These are phyloP conservation scores for Rhinichthys klamathensis DNA, from an alignment of 2,113 vertebrate species.

Conservation along the genomic window DNA sequence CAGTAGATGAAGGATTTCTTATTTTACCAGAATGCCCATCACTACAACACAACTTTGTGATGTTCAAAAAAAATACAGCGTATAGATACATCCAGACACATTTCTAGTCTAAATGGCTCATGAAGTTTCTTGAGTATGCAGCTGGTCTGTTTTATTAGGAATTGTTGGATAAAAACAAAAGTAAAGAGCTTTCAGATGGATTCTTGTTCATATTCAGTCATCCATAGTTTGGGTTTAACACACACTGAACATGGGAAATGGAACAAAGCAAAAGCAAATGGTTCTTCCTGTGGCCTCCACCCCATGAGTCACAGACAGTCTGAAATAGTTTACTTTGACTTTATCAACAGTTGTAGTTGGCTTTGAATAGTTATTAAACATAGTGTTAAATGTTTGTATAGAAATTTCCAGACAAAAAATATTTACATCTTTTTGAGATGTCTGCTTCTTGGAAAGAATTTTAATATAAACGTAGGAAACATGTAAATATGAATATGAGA, in stretches of 20 bases:
- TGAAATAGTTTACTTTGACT: neutral
- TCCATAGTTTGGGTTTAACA: neutral
- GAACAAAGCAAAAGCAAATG: neutral
- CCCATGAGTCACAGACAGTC: conserved; percentile 30
- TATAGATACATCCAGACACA: neutral
- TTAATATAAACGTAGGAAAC: neutral
- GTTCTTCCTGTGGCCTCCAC: conserved; percentile 19
- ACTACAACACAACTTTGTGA: neutral
- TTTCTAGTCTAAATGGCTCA: conserved; percentile 8
- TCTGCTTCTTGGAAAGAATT: neutral
- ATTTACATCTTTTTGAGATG: too few relatives aligned
- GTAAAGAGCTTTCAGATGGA: neutral
- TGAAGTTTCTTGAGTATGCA: neutral
- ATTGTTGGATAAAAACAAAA: neutral
- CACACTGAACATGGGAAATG: neutral
- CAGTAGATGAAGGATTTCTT: neutral
- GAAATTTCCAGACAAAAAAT: neutral
- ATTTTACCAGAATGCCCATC: neutral
- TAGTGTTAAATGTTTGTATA: neutral
- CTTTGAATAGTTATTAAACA: conserved; percentile 8
- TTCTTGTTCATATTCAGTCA: neutral
- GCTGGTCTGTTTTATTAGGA: conserved; percentile 4
- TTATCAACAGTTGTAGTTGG: neutral
- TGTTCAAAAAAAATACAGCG: neutral
- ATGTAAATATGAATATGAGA: neutral